These are phyloP conservation scores for Oryzias melastigma DNA, from an alignment of 2,113 vertebrate species.

Conservation along the genomic window DNA sequence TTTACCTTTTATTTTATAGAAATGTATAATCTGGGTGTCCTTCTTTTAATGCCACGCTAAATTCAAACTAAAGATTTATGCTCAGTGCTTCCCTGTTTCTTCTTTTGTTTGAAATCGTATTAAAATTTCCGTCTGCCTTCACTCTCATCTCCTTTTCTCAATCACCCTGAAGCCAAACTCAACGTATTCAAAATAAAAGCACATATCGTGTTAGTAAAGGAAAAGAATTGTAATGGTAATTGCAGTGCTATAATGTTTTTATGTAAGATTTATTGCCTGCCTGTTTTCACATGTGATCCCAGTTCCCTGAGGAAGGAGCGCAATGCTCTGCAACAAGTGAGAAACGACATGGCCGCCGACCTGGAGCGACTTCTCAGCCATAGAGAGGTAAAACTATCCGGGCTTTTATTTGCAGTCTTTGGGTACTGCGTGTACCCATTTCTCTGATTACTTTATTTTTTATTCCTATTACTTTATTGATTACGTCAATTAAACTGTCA, in stretches of 20 bases:
- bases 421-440: too few relatives aligned
- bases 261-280: not conserved
- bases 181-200: too few relatives aligned
- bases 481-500: not conserved
- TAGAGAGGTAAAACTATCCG: conserved; percentile 83
- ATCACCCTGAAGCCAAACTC: too few relatives aligned
- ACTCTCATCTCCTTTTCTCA: too few relatives aligned
- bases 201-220: too few relatives aligned
- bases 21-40: not conserved
- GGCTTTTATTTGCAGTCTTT: not conserved
- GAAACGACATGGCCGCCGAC: conserved; percentile 96
- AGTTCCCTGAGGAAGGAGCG: conserved; percentile 93
- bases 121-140: too few relatives aligned
- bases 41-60: too few relatives aligned
- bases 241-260: not conserved
- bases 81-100: too few relatives aligned
- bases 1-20: conserved; percentile 7
- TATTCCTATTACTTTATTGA: not conserved
- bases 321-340: conserved; percentile 84
- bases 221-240: not conserved
- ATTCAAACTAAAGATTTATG: too few relatives aligned
- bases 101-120: too few relatives aligned
- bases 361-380: conserved; percentile 94
- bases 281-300: conserved; percentile 28
- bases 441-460: not conserved